These are phyloP conservation scores for Gasterosteus aculeatus DNA, from an alignment of 2,113 vertebrate species.

Conservation along the genomic window DNA sequence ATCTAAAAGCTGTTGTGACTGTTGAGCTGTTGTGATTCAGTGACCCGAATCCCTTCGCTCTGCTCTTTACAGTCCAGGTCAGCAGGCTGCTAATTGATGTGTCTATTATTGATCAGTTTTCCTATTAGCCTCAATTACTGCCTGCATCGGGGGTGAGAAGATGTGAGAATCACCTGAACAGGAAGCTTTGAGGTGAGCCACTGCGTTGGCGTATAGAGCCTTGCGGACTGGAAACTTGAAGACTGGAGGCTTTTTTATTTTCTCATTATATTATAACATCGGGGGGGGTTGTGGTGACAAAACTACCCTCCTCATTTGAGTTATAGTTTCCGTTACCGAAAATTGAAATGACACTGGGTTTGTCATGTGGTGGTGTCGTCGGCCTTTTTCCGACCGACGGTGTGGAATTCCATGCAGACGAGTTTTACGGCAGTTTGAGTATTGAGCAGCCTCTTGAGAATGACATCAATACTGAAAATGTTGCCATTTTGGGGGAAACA, in stretches of 20 bases:
- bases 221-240: slow-evolving; percentile 7
- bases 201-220: background rate
- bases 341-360: background rate
- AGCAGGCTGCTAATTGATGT: slow-evolving; percentile 40
- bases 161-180: background rate
- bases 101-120: slow-evolving; percentile 56
- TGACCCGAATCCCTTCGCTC: background rate
- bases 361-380: background rate
- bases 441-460: background rate
- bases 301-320: background rate
- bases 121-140: slow-evolving; percentile 47
- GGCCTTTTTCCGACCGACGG: background rate
- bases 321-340: background rate
- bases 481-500: background rate
- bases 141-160: slow-evolving; percentile 15
- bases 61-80: slow-evolving; percentile 13
- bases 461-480: background rate
- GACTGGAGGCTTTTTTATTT: no score
- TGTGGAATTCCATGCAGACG: background rate
- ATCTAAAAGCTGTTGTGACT: background rate
- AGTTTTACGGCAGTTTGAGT: background rate
- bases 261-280: no score
- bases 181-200: slow-evolving; percentile 5
- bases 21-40: no score
- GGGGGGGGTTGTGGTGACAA: background rate